These are phyloP conservation scores for Prionailurus bengalensis DNA, from an alignment of 2,113 vertebrate species.

Conservation along the genomic window DNA sequence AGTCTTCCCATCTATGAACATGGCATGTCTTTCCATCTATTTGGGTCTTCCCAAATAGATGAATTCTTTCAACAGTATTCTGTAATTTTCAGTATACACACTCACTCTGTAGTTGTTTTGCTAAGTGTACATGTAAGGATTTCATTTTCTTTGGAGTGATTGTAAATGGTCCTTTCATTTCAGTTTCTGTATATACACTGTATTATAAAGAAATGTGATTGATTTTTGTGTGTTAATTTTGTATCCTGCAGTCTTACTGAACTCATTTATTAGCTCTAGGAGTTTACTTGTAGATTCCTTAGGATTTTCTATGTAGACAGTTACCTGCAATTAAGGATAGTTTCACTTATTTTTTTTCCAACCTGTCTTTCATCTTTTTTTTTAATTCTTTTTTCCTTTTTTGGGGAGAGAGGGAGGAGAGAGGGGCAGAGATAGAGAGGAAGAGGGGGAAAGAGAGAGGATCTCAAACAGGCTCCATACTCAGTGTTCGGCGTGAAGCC, in stretches of 20 bases:
- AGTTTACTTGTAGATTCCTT: slow-evolving; percentile 1
- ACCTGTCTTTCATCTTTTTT: background rate
- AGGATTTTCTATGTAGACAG: background rate
- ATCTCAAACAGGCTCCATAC: no score
- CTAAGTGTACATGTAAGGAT: background rate
- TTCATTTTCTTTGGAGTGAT: background rate
- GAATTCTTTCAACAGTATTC: background rate
- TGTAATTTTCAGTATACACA: background rate
- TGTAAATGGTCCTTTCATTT: background rate
- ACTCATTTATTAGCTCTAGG: background rate
- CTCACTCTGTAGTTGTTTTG: background rate
- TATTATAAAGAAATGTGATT: background rate
- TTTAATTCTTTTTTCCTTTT: no score
- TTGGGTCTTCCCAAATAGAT: background rate
- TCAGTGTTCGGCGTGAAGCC: no score
- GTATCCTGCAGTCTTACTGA: background rate
- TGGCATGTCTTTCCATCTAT: background rate
- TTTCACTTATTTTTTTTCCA: slow-evolving; percentile 11
- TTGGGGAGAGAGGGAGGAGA: no score
- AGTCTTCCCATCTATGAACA: background rate
- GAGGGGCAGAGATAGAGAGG: no score
- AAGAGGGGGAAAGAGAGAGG: no score
- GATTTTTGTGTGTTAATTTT: background rate
- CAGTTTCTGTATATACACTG: background rate
- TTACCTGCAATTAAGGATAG: background rate